Percentiles rank a stretch among this genome's conserved stretches.
phyloP scores from a whole-genome alignment of 2,113 vertebrate species.

The Poeciliopsis retropinna region DNA sequence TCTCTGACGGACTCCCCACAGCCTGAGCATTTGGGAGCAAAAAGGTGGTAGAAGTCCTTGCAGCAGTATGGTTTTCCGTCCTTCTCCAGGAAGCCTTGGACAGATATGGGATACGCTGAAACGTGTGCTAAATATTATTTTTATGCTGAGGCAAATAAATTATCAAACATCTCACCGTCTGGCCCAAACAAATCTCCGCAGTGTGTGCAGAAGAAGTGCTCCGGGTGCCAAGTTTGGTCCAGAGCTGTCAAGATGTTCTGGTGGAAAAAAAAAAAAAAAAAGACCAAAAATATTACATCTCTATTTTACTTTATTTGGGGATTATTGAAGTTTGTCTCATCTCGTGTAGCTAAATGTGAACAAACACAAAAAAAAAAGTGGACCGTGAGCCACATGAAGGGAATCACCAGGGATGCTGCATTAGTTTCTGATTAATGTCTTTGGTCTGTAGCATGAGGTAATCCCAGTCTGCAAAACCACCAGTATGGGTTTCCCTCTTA shows the following conservation, averaged over 20 bases:
- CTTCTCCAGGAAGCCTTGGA: constrained; percentile 85
- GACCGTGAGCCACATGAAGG: constrained; percentile 15
- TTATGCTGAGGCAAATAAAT: neutral
- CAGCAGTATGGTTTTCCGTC: constrained; percentile 88
- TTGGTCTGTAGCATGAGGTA: constrained; percentile 32
- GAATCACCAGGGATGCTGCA: constrained; percentile 2
- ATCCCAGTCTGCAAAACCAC: constrained; percentile 28
- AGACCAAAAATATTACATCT: constrained; percentile 30
- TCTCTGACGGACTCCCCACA: constrained; percentile 84
- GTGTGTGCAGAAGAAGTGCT: constrained; percentile 92
- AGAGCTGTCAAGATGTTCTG: constrained; percentile 91
- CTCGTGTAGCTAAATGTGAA: constrained; percentile 27
- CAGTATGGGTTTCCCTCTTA: constrained; percentile 36
- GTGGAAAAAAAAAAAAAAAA: constrained; percentile 6
- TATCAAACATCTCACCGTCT: constrained; percentile 76
- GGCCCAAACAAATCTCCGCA: constrained; percentile 86
- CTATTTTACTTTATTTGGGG: constrained; percentile 10
- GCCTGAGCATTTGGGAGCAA: constrained; percentile 89
- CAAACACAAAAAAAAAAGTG: constrained; percentile 22
- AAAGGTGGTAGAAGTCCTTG: constrained; percentile 88
- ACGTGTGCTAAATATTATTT: neutral
- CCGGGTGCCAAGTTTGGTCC: constrained; percentile 92
- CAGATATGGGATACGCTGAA: neutral
- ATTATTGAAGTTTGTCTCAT: constrained; percentile 32
- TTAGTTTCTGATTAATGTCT: constrained; percentile 49